Percentiles rank a stretch among this genome's conserved stretches.
Evolutionary conservation across 1,140 invertebrate species (phyloP).

Genomic region (Leptinotarsa undecemlineata): DNA sequence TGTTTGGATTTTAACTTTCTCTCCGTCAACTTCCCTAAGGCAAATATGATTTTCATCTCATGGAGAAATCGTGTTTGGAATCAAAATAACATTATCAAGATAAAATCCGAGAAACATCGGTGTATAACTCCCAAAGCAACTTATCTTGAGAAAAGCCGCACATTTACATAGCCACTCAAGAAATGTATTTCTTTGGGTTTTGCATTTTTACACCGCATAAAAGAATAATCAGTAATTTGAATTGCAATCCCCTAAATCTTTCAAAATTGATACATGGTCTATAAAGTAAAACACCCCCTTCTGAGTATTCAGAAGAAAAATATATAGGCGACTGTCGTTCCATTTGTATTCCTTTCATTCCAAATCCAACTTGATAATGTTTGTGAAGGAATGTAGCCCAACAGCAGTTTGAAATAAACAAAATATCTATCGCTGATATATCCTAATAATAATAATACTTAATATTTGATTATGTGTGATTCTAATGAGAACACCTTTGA

Average conservation of each 20-base stretch:
- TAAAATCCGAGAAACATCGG: constrained; percentile 17
- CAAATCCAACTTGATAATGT: too few species aligned
- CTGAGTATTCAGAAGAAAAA: neutral
- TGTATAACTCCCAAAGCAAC: constrained; percentile 3
- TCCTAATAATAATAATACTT: too few species aligned
- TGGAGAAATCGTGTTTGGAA: constrained; percentile 16
- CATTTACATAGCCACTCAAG: constrained; percentile 39
- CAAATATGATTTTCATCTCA: constrained; percentile 14
- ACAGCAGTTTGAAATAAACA: too few species aligned
- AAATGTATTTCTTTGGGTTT: constrained; percentile 40
- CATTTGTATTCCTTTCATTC: neutral
- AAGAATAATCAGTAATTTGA: constrained; percentile 50
- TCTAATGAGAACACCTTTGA: too few species aligned
- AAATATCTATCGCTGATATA: too few species aligned
- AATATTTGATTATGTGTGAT: too few species aligned
- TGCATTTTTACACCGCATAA: constrained; percentile 37
- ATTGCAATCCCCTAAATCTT: constrained; percentile 51
- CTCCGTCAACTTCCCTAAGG: neutral
- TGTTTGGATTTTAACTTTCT: neutral
- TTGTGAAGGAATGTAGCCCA: too few species aligned
- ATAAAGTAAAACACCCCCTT: constrained; percentile 1
- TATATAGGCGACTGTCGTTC: neutral
- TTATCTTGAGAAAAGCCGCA: constrained; percentile 29
- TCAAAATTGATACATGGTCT: constrained; percentile 50
- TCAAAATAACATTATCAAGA: constrained; percentile 21